Evolutionary conservation across 2,797 vertebrate species (phyloP), one percentile per base, ranked within the genome.

Genomic region (Brachyalestes nurse): DNA sequence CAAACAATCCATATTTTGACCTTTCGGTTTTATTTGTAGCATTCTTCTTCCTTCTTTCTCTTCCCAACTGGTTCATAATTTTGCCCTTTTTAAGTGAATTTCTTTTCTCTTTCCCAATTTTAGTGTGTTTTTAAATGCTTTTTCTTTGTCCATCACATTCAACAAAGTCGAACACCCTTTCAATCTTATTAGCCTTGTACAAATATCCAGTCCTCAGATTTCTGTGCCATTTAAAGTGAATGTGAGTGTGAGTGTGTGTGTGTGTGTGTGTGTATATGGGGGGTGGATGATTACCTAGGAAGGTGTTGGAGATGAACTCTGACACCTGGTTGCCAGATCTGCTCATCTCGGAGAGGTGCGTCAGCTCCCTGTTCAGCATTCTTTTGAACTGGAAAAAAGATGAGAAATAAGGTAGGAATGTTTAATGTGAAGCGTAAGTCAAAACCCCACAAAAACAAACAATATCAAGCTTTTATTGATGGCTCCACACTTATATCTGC

Each of bases 291-390:
- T 97, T 94, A 99, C 98, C 98, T 84, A 99, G 93, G 93, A 99
- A 99, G 60, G 98, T 99, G 93, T 96, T 99, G 90, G 98, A 99
- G 93, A 99, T 99, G 93, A 97, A 99, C 90, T 99, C 97, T 57
- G 98, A 99, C 92, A 99, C 98, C 90, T 99, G 97, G 93, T 98
- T 99, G 83, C 97, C 98, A 8, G 98, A 99, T 82, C 97, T 96
- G 91, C 97, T 99, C 97, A 98, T 99, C 92, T 99, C 97, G n/a
- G 98, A 99, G 91, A 99, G 95, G 92, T 99, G 98, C 75, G 95
- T 99, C 86, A 99, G 95, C 91, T 99, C 98, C 86, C 97, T 95
- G 90, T 97, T 99, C 93, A 99, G 92, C 97, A 99, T 99, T 94
- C 98, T 97, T 93, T 99, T 99, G 95, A 99, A 99, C 97, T 99